These are phyloP conservation scores for Dolichopus griseipennis DNA, from an alignment of 2,888 invertebrate genomes.

Conservation along the genomic window DNA sequence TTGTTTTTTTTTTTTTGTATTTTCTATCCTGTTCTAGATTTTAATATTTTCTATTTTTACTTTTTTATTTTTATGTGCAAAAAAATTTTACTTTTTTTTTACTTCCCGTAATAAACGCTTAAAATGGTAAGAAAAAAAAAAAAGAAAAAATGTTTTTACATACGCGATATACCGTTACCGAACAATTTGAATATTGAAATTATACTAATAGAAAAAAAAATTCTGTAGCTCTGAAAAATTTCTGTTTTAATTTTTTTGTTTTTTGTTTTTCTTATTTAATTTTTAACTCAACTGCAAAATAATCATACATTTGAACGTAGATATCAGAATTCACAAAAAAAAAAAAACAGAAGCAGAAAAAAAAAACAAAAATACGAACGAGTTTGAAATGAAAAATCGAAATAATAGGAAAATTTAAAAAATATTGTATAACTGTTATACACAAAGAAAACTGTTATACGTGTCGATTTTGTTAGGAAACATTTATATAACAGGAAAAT, in stretches of 20 bases:
- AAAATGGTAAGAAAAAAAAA: too few species aligned
- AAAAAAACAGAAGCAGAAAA: not conserved
- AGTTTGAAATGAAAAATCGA: slow-evolving; percentile 1
- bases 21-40: not conserved
- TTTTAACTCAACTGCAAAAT: slow-evolving; percentile 1
- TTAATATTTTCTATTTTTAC: not conserved
- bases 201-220: not conserved
- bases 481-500: not conserved
- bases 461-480: not conserved
- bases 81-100: too few species aligned
- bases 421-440: too few species aligned
- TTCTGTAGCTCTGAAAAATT: not conserved
- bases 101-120: not conserved
- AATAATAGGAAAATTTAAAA: not conserved
- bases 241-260: too few species aligned
- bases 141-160: too few species aligned
- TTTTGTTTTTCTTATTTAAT: too few species aligned
- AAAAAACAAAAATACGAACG: not conserved
- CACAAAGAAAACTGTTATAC: too few species aligned
- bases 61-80: not conserved
- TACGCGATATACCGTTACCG: not conserved
- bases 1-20: not conserved
- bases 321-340: too few species aligned
- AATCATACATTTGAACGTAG: not conserved
- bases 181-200: not conserved